phyloP scores from a whole-genome alignment of 2,797 vertebrate species.

The Loriculus beryllinus region DNA sequence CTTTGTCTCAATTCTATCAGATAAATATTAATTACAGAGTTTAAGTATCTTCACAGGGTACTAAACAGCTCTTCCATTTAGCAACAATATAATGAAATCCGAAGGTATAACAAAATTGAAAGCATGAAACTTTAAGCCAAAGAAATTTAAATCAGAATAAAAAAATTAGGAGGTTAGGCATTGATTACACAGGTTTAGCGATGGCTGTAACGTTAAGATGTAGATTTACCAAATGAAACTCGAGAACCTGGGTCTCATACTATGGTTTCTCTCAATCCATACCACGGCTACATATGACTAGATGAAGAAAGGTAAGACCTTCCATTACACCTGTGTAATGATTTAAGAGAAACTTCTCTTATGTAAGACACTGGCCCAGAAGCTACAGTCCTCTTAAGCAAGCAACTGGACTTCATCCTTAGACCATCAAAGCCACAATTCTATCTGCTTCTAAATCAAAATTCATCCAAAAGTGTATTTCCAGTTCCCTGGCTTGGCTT shows the following conservation, averaged over 20 bases:
- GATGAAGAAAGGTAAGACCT: not conserved
- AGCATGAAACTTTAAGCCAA: not conserved
- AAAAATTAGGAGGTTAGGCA: not conserved
- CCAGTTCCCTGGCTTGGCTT: not conserved
- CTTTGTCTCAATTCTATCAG: not conserved
- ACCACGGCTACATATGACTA: not conserved
- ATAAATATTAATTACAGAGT: not conserved
- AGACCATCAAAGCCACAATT: not conserved
- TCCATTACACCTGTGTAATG: not conserved
- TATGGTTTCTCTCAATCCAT: not conserved
- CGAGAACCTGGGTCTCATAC: not conserved
- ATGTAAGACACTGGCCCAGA: not conserved
- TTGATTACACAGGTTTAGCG: not conserved
- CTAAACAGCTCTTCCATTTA: not conserved
- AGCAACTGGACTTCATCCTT: not conserved
- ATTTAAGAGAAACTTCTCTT: not conserved
- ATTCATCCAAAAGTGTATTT: not conserved
- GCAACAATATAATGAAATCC: not conserved
- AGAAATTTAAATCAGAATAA: not conserved
- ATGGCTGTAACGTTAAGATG: not conserved
- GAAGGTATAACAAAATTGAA: not conserved
- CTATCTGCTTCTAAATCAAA: not conserved
- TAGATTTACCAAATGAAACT: not conserved
- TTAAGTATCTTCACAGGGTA: not conserved
- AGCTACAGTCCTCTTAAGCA: not conserved